Base-by-base conservation (phyloP, 2,888 invertebrate genomes). In the Nomada ferruginata region DNA sequence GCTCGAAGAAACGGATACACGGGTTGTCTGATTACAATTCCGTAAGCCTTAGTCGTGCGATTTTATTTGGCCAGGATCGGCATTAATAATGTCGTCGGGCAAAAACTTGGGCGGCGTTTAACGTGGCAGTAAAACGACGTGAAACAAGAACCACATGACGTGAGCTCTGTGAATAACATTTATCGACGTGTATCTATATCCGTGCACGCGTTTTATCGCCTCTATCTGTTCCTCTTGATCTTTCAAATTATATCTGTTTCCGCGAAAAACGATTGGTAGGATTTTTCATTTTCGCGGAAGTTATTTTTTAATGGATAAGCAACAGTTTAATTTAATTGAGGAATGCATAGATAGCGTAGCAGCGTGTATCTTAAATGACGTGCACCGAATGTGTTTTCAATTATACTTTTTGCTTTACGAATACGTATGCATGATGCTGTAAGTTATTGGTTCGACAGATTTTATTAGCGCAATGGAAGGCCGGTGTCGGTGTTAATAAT, bases 61-160 rank as follows among this genome's bases (percentile, higher is more conserved):
- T 52, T 29, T 52, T 9, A 50, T 3, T n/a, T 3, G 29, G 13
- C 11, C 23, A 7, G 2, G 0, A 7, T 29, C n/a, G 4, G 47
- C 20, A 3, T 0, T 15, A 20, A 9, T 52, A 13, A 42, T 20
- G 11, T 50, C 7, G 13, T 26, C 11, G n/a, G 0, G 13, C 7
- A 13, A 44, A 61, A 68, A 18, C 52, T 15, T 7, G 36, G 29
- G 2, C 13, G 13, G 7, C 5, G 13, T 15, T 26, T 4, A 23
- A 23, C n/a, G 44, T 36, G 44, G 15, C 1, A 61, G 26, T n/a
- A 15, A 57, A 53, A 29, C 20, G 3, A 65, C 36, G 53, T 2
- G 13, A 70, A 50, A 65, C 44, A 44, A 60, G 60, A 70, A 76
- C 60, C 42, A 70, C 20, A 44, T 71, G 71, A 55, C 64, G 65